phyloP scores from a whole-genome alignment of 2,888 invertebrate genomes.

The Lycocerus yunnanus region DNA sequence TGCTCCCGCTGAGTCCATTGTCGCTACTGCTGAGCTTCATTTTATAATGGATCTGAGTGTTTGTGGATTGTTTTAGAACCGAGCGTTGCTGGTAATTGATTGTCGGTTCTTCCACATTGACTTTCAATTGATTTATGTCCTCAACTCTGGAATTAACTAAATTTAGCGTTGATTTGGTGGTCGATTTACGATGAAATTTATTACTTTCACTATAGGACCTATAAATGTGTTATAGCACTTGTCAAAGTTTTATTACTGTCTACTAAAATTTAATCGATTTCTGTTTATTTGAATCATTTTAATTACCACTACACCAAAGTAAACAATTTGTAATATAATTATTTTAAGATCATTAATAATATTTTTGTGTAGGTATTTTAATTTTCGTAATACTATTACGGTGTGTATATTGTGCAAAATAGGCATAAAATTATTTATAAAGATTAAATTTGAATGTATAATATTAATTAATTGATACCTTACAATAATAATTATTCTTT shows the following conservation, averaged over 20 bases:
- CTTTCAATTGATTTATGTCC: slow-evolving; percentile 30
- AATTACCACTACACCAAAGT: not conserved
- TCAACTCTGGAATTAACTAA: slow-evolving; percentile 21
- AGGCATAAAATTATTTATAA: too few species aligned
- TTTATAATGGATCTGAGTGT: slow-evolving; percentile 28
- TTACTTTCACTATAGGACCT: slow-evolving; percentile 7
- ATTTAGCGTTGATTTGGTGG: slow-evolving; percentile 28
- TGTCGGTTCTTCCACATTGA: slow-evolving; percentile 32
- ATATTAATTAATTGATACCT: not conserved
- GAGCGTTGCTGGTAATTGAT: slow-evolving; percentile 27
- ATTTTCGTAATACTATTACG: too few species aligned
- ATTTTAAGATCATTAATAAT: too few species aligned
- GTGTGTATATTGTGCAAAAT: too few species aligned
- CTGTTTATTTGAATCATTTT: not conserved
- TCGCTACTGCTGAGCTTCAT: slow-evolving; percentile 27
- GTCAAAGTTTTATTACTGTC: slow-evolving; percentile 15
- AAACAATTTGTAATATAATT: not conserved
- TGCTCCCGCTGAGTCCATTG: slow-evolving; percentile 32
- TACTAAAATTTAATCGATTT: not conserved
- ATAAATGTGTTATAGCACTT: slow-evolving; percentile 22
- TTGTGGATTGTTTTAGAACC: slow-evolving; percentile 31
- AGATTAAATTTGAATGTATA: too few species aligned
- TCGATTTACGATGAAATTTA: slow-evolving; percentile 28
- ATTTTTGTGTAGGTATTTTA: too few species aligned
- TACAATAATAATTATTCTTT: not conserved